A percentile compares a stretch with the other conserved stretches of the same genome.
Conservation (phyloP, 2,113 vertebrate species). For the Mobula birostris region DNA sequence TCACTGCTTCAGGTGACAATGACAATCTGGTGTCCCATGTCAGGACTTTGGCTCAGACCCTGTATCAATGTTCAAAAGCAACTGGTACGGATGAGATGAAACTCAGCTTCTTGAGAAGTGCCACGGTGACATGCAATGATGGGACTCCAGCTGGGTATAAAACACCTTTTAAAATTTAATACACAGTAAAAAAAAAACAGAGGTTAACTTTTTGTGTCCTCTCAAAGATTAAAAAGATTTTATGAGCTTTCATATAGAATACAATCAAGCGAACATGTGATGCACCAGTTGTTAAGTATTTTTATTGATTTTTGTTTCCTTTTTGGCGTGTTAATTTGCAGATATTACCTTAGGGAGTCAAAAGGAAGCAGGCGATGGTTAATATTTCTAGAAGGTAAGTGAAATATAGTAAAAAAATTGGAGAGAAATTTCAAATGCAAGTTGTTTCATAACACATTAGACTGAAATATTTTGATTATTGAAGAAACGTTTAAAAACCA, state of each 20-base stretch:
- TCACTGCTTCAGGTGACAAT: slow-evolving; percentile 43
- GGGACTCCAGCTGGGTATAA: slow-evolving; percentile 60
- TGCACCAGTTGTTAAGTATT: not conserved
- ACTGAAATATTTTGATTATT: no score
- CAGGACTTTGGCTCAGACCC: slow-evolving; percentile 41
- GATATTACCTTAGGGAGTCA: slow-evolving; percentile 62
- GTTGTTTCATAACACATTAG: not conserved
- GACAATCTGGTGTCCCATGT: slow-evolving; percentile 26
- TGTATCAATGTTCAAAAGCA: slow-evolving; percentile 38
- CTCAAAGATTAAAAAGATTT: slow-evolving; percentile 1
- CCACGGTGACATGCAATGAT: slow-evolving; percentile 56
- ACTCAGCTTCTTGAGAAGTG: slow-evolving; percentile 59
- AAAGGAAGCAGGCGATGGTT: slow-evolving; percentile 64
- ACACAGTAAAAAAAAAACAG: not conserved
- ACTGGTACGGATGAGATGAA: slow-evolving; percentile 55
- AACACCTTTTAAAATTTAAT: not conserved
- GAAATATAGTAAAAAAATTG: not conserved
- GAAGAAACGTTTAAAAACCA: not conserved
- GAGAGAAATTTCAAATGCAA: not conserved
- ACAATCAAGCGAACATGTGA: not conserved
- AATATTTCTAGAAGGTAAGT: slow-evolving; percentile 67
- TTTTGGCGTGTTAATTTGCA: slow-evolving; percentile 39
- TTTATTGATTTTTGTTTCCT: not conserved
- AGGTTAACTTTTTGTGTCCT: not conserved
- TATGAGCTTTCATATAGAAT: not conserved